Evolutionary conservation across 2,113 vertebrate genomes (phyloP).

Genomic region (Hystrix cristata): DNA sequence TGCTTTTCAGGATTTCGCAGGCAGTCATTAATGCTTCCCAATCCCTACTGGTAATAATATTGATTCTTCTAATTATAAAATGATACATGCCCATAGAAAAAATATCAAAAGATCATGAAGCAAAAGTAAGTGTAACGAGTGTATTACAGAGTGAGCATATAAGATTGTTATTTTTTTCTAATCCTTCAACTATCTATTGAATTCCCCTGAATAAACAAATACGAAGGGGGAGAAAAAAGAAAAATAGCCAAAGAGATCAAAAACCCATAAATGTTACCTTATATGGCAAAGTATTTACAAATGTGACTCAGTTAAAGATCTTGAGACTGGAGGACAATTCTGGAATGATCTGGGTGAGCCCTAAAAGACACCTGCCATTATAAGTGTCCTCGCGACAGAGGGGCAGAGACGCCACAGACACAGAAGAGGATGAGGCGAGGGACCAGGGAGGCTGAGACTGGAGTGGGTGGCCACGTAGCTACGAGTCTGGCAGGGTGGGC

Average conservation of each 20-base stretch:
- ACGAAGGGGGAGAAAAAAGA: not conserved
- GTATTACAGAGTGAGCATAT: not conserved
- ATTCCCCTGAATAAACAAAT: not conserved
- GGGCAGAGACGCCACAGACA: not conserved
- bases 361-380: not conserved
- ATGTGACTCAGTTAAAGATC: not conserved
- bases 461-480: not conserved
- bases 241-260: conserved; percentile 15
- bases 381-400: not conserved
- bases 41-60: not conserved
- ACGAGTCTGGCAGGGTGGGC: conserved; percentile 20
- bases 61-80: conserved; percentile 22
- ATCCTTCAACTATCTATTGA: conserved; percentile 15
- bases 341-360: not conserved
- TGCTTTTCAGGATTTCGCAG: conserved; percentile 8
- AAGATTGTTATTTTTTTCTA: not conserved
- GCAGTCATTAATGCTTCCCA: not conserved
- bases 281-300: conserved; percentile 9
- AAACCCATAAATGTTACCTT: not conserved
- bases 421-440: not conserved
- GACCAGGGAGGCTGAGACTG: not conserved
- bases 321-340: not conserved
- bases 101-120: not conserved
- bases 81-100: not conserved
- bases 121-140: not conserved